Conservation (phyloP, 2,113 vertebrate species). For the Riparia riparia region DNA sequence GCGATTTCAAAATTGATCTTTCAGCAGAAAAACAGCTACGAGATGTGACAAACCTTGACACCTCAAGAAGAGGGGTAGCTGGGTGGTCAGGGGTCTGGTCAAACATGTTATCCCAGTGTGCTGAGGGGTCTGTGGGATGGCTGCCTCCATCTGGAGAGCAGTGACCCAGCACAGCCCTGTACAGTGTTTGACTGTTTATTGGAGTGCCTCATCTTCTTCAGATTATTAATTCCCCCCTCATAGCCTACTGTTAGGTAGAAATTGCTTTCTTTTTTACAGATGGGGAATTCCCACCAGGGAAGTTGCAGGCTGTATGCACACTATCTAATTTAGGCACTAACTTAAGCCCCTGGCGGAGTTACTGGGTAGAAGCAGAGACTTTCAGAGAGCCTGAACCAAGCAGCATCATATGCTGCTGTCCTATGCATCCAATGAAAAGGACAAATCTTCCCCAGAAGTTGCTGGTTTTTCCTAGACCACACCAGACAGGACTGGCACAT, state of each 20-base stretch:
- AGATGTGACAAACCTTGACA: neutral
- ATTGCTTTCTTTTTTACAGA: conserved; percentile 37
- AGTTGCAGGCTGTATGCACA: neutral
- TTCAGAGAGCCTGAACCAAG: neutral
- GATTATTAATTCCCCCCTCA: conserved; percentile 23
- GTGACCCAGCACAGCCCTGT: neutral
- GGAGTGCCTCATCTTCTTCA: neutral
- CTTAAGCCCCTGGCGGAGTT: neutral
- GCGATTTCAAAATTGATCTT: neutral
- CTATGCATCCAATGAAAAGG: neutral
- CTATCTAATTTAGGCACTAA: neutral
- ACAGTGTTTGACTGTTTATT: neutral
- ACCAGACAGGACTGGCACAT: neutral
- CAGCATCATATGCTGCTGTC: neutral
- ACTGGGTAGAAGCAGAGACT: neutral
- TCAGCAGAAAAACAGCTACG: neutral
- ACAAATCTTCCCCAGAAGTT: neutral
- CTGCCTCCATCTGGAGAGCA: conserved; percentile 5
- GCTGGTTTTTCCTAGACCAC: neutral
- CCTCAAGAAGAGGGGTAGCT: neutral
- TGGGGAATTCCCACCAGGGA: conserved; percentile 34
- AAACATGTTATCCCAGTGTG: neutral
- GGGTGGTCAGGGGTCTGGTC: neutral
- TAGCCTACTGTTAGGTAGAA: conserved; percentile 17
- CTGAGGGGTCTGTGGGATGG: neutral